Evolutionary conservation across 64 coral and sea anemone genomes (phyloP).

Genomic region (Pocillopora damicornis): DNA sequence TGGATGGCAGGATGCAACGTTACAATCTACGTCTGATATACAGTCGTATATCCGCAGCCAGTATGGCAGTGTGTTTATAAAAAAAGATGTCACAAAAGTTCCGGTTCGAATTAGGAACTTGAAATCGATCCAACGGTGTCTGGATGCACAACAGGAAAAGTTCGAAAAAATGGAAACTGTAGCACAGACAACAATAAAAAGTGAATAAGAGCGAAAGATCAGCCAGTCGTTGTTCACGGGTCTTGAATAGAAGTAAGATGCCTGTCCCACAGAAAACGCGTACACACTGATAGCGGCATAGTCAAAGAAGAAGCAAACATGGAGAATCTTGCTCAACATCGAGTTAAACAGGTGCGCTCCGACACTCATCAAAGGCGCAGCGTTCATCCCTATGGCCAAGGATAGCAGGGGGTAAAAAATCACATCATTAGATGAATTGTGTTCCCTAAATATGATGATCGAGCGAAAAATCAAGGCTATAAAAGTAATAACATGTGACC

Average conservation of each 20-base stretch:
- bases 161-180: slow-evolving; percentile 45
- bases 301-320: slow-evolving; percentile 74
- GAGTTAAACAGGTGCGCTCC: slow-evolving; percentile 66
- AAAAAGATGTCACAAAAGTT: slow-evolving; percentile 56
- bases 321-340: slow-evolving; percentile 48
- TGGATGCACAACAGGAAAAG: slow-evolving; percentile 71
- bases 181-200: slow-evolving; percentile 47
- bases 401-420: slow-evolving; percentile 56
- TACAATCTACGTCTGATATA: slow-evolving; percentile 47
- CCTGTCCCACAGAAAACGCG: slow-evolving; percentile 53
- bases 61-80: slow-evolving; percentile 75
- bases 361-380: slow-evolving; percentile 46
- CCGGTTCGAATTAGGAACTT: slow-evolving; percentile 77
- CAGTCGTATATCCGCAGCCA: slow-evolving; percentile 47
- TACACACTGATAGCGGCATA: slow-evolving; percentile 65
- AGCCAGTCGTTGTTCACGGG: slow-evolving; percentile 36
- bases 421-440: slow-evolving; percentile 46
- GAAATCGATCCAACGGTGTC: slow-evolving; percentile 66
- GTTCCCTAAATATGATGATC: slow-evolving; percentile 1
- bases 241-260: slow-evolving; percentile 65
- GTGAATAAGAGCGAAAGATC: slow-evolving; percentile 9
- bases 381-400: slow-evolving; percentile 33
- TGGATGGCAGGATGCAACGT: slow-evolving; percentile 55
- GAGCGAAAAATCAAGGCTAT: slow-evolving; percentile 21
- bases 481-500: slow-evolving; percentile 74